Evolutionary conservation across 2,113 vertebrate genomes (phyloP).

Genomic region (Plectropomus leopardus): DNA sequence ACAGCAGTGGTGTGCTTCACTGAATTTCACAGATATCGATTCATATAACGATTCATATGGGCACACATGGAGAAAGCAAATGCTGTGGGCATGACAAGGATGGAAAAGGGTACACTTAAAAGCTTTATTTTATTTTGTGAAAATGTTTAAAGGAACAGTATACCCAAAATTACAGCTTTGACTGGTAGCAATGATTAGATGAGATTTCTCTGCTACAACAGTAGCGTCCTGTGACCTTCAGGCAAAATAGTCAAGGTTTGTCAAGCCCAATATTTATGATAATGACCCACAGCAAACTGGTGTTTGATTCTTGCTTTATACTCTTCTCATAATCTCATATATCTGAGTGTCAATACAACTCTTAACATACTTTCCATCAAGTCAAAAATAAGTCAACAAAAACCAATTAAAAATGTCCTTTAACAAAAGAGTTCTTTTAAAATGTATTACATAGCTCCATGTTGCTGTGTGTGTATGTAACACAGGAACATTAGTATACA

Average conservation of each 20-base stretch:
- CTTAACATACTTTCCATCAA: too few relatives aligned
- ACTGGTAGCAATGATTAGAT: background rate
- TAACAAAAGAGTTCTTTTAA: too few relatives aligned
- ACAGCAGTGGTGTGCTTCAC: conserved; percentile 64
- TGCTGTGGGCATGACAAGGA: conserved; percentile 3
- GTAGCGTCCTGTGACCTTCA: background rate
- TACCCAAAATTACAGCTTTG: background rate
- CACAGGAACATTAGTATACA: too few relatives aligned
- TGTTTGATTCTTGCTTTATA: background rate
- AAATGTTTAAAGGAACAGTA: background rate
- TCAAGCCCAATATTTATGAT: background rate
- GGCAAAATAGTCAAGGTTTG: background rate
- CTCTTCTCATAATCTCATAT: background rate
- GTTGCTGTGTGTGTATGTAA: too few relatives aligned
- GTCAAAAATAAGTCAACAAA: too few relatives aligned
- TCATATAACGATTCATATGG: conserved; percentile 59
- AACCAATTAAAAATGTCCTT: too few relatives aligned
- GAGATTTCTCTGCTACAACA: background rate
- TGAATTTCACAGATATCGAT: conserved; percentile 51
- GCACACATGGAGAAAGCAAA: conserved; percentile 46
- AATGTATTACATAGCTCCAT: too few relatives aligned
- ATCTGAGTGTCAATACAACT: too few relatives aligned
- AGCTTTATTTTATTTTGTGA: conserved; percentile 28
- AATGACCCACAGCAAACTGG: too few relatives aligned
- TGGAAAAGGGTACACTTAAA: background rate